Evolutionary conservation across 2,797 vertebrate genomes (phyloP).

Genomic region (Spinibarbus caldwelli): DNA sequence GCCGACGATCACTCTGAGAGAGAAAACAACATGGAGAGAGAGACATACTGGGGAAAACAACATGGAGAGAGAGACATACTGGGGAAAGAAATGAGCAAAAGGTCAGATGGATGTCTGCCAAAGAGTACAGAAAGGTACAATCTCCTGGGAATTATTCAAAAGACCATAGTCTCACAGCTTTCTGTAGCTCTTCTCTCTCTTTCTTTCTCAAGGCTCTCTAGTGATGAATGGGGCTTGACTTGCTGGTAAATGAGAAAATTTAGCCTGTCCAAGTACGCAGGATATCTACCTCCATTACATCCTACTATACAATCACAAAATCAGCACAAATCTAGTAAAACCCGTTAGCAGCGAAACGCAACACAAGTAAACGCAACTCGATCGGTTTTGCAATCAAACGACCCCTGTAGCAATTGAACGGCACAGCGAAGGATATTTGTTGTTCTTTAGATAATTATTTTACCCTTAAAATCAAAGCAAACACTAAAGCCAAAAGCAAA

Average conservation of each 20-base stretch:
- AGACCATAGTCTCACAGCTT: conserved; percentile 25
- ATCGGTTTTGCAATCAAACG: not conserved
- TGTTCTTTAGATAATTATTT: not conserved
- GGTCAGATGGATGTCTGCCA: conserved; percentile 27
- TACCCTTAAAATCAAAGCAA: not conserved
- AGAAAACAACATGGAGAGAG: conserved; percentile 12
- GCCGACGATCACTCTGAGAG: conserved; percentile 5
- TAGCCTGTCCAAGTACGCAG: conserved; percentile 28
- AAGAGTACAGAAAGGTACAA: conserved; percentile 26
- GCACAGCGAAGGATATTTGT: too few relatives aligned
- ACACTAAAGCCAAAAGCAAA: too few relatives aligned
- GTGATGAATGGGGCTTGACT: conserved; percentile 58
- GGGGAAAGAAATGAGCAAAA: conserved; percentile 5
- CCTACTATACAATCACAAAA: conserved; percentile 15
- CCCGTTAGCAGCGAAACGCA: not conserved
- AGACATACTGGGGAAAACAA: too few relatives aligned
- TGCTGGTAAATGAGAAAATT: conserved; percentile 54
- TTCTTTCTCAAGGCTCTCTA: conserved; percentile 18
- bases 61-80: not conserved
- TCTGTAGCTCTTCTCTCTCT: conserved; percentile 4
- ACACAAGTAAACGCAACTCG: too few relatives aligned
- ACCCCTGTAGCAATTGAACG: not conserved
- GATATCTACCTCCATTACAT: conserved; percentile 31
- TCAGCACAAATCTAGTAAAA: conserved; percentile 25
- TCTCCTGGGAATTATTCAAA: conserved; percentile 24